Percentiles rank a stretch among this genome's conserved stretches.
Conservation (phyloP, 2,113 vertebrate species). For the Oryzias curvinotus region DNA sequence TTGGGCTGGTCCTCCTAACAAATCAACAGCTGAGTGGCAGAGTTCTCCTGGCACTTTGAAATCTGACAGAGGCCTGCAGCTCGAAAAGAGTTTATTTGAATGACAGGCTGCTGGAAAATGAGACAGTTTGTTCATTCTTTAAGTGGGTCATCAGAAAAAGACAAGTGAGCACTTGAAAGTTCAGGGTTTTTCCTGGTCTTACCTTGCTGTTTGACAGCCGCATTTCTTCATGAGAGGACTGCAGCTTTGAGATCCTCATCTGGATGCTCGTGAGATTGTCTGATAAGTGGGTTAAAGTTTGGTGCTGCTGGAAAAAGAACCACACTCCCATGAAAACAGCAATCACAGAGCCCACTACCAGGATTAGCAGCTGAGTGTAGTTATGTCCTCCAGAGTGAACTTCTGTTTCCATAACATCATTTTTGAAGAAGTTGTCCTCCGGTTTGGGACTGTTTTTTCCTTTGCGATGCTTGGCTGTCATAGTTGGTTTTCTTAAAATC, state of each 20-base stretch:
- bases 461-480: slow-evolving; percentile 78
- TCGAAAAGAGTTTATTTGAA: slow-evolving; percentile 1
- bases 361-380: slow-evolving; percentile 35
- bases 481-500: slow-evolving; percentile 19
- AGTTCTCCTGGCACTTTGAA: slow-evolving; percentile 55
- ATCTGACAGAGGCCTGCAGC: slow-evolving; percentile 54
- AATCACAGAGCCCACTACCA: slow-evolving; percentile 55
- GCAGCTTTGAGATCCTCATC: slow-evolving; percentile 70
- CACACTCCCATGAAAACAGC: slow-evolving; percentile 55
- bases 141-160: not conserved
- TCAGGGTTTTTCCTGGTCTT: slow-evolving; percentile 9
- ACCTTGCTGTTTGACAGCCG: slow-evolving; percentile 66
- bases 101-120: not conserved
- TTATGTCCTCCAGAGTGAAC: slow-evolving; percentile 44
- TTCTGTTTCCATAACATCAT: slow-evolving; percentile 53
- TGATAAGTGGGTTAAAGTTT: slow-evolving; percentile 66
- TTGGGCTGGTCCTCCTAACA: slow-evolving; percentile 35
- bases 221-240: slow-evolving; percentile 69
- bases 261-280: slow-evolving; percentile 70
- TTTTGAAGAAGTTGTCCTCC: slow-evolving; percentile 71
- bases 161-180: not conserved
- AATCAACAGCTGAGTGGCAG: slow-evolving; percentile 57
- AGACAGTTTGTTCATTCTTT: not conserved
- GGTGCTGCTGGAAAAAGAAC: slow-evolving; percentile 76
- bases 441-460: slow-evolving; percentile 68